phyloP scores from a whole-genome alignment of 2,797 vertebrate genomes.

The Tragelaphus eurycerus region DNA sequence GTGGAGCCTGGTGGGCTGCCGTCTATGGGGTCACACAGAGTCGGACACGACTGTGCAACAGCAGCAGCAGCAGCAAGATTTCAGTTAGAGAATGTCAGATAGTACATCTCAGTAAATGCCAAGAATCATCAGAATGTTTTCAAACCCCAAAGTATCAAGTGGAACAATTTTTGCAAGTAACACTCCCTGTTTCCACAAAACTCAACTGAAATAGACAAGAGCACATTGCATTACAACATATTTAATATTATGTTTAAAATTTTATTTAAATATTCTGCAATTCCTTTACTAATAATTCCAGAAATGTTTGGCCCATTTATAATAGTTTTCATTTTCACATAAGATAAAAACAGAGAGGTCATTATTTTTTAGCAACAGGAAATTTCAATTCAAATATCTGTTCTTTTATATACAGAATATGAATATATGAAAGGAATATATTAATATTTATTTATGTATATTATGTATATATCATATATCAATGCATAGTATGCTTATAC shows the following conservation, averaged over 20 bases:
- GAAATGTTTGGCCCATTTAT: not conserved
- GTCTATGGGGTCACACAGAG: no score
- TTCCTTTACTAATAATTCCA: not conserved
- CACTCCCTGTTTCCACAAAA: not conserved
- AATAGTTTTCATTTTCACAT: not conserved
- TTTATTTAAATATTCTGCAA: not conserved
- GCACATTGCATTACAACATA: not conserved
- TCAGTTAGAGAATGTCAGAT: not conserved
- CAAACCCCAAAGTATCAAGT: not conserved
- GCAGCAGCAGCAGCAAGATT: not conserved
- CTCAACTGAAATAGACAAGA: not conserved
- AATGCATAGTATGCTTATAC: not conserved
- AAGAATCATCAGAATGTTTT: constrained; percentile 16
- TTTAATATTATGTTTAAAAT: not conserved
- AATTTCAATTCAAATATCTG: not conserved
- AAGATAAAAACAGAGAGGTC: not conserved
- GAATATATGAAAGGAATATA: not conserved
- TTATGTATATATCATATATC: not conserved
- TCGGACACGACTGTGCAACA: no score
- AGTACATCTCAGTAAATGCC: not conserved
- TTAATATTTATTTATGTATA: not conserved
- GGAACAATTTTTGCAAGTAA: not conserved
- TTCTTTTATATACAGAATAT: not conserved
- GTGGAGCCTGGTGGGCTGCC: no score
- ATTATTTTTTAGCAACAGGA: not conserved